phyloP scores from a whole-genome alignment of 2,797 vertebrate species.

The Microchirus variegatus region DNA sequence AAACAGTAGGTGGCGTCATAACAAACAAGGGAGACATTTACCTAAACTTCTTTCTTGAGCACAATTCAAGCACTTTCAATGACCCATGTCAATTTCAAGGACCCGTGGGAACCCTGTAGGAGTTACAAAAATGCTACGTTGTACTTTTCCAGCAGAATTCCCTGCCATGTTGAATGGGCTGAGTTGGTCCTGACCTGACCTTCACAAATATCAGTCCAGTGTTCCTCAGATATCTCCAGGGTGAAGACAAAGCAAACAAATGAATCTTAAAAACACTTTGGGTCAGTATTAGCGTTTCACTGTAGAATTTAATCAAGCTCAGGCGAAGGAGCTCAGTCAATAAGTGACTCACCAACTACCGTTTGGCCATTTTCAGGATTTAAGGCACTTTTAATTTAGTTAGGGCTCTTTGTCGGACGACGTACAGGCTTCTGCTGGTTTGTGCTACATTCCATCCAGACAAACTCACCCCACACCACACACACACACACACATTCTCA shows the following conservation, averaged over 20 bases:
- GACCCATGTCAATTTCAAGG: too few species aligned
- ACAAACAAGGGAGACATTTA: too few species aligned
- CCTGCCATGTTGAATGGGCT: too few species aligned
- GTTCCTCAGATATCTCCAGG: too few species aligned
- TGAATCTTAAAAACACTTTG: constrained; percentile 8
- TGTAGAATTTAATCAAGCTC: constrained; percentile 13
- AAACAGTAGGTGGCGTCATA: too few species aligned
- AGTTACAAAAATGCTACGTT: too few species aligned
- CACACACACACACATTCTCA: constrained; percentile 62
- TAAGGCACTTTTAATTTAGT: neutral
- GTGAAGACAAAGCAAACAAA: neutral
- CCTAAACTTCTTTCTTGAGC: too few species aligned
- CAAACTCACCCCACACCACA: constrained; percentile 36
- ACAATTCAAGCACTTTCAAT: too few species aligned
- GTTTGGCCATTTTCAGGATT: constrained; percentile 9
- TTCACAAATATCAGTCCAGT: too few species aligned
- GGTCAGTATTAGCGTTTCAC: constrained; percentile 18
- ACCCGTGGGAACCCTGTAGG: too few species aligned
- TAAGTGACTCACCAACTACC: constrained; percentile 13
- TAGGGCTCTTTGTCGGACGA: constrained; percentile 14
- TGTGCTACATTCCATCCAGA: constrained; percentile 48
- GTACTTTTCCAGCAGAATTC: too few species aligned
- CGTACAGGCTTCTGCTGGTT: constrained; percentile 26
- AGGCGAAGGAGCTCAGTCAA: constrained; percentile 23
- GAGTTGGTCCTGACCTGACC: too few species aligned